These are phyloP conservation scores for Yponomeuta malinellus DNA, from an alignment of 2,888 invertebrate species.

Conservation along the genomic window DNA sequence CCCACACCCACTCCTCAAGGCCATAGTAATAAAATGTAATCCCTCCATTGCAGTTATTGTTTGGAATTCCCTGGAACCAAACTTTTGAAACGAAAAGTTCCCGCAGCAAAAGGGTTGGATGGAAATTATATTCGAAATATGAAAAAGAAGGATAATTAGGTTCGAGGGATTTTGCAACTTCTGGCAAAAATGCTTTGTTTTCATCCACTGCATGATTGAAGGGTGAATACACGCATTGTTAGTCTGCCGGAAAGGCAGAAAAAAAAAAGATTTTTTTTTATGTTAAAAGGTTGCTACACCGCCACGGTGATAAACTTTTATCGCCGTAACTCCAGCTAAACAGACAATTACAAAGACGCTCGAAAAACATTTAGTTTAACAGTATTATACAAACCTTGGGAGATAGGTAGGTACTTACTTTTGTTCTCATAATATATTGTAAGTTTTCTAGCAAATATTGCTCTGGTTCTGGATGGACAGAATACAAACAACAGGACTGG, in stretches of 20 bases:
- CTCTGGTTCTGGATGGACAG: too few relatives aligned
- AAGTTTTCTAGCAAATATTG: too few relatives aligned
- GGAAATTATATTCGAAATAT: too few relatives aligned
- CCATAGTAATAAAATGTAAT: too few relatives aligned
- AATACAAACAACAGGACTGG: too few relatives aligned
- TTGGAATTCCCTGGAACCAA: not conserved
- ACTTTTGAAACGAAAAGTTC: not conserved
- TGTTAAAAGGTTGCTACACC: not conserved
- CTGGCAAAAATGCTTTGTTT: conserved; percentile 1
- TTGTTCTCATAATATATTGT: too few relatives aligned
- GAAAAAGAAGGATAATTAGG: not conserved
- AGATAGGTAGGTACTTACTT: too few relatives aligned
- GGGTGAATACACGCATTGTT: not conserved
- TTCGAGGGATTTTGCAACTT: not conserved
- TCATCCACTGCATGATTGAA: not conserved
- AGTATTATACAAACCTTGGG: not conserved
- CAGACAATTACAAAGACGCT: not conserved
- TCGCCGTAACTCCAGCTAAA: not conserved
- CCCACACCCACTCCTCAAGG: too few relatives aligned
- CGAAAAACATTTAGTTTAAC: not conserved
- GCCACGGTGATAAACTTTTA: not conserved
- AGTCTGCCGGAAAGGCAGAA: not conserved
- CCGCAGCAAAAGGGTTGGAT: too few relatives aligned
- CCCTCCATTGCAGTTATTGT: not conserved
- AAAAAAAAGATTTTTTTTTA: not conserved